Conservation (phyloP, 2,888 invertebrate genomes). For the Eustalomyia histrio region DNA sequence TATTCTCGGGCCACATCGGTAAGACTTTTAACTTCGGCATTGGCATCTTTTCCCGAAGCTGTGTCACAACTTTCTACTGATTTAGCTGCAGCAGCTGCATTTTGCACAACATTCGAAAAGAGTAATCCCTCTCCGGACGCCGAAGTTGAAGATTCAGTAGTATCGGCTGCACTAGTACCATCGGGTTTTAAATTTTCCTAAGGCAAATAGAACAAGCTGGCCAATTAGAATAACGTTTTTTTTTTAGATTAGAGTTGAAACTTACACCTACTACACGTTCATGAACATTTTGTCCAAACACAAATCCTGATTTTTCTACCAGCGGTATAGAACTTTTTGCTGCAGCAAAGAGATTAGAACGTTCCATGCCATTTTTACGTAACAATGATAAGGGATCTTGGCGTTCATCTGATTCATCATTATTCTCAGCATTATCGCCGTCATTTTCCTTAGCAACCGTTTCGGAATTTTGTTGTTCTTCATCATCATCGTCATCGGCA, state of each 20-base stretch:
- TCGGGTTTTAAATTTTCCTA: conserved; percentile 73
- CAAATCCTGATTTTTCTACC: conserved; percentile 85
- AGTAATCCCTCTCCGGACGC: conserved; percentile 82
- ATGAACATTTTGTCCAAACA: conserved; percentile 95
- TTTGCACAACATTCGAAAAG: conserved; percentile 86
- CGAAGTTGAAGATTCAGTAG: conserved; percentile 80
- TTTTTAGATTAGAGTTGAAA: conserved; percentile 16
- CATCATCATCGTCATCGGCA: conserved; percentile 41
- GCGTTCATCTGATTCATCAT: conserved; percentile 70
- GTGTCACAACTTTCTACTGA: conserved; percentile 76
- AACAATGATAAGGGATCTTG: conserved; percentile 76
- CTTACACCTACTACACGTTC: conserved; percentile 87
- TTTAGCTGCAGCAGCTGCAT: conserved; percentile 76
- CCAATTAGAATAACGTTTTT: neutral
- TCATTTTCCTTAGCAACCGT: conserved; percentile 60
- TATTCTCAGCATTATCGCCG: conserved; percentile 67
- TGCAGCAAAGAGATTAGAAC: conserved; percentile 76
- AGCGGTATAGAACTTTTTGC: conserved; percentile 77
- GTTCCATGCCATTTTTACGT: conserved; percentile 77
- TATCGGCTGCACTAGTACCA: conserved; percentile 77
- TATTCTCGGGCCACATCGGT: conserved; percentile 92
- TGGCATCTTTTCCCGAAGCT: conserved; percentile 82
- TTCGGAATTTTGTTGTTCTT: conserved; percentile 56
- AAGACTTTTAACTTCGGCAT: conserved; percentile 80
- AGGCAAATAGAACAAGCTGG: conserved; percentile 13